Evolutionary conservation across 2,888 invertebrate species (phyloP), one percentile per base, ranked within the genome.

Genomic region (Dryomyza anilis): DNA sequence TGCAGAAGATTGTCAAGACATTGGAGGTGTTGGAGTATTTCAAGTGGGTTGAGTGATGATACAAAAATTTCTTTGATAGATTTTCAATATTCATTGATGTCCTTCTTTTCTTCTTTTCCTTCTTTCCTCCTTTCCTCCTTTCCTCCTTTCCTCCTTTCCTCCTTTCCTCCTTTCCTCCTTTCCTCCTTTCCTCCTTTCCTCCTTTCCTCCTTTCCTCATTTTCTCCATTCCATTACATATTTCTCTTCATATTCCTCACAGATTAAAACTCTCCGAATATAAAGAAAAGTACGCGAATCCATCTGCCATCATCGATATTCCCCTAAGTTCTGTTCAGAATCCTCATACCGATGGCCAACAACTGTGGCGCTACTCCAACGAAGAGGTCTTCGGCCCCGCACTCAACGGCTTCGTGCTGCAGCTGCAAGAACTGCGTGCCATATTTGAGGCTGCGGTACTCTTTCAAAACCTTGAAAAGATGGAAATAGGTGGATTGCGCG

Each of bases 401-500:
- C 86, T 90, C 53, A 86, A 89, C 66, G 82, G 86, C 7, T 93
- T 90, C 78, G 83, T 88, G 65, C 84, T 87, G 43, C 86, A 93
- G 46, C 82, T 94, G 1, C 82, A 83, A 52, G 86, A 91, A 77
- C 86, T 94, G 33, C 86, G 91, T 83, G 84, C 85, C 6, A 87
- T 96, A 71, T 88, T 96, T 70, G 88, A 89, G 63, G 89, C 92
- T 0, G 91, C 91, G 0, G 85, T 89, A 5, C 95, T 95, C 78
- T 95, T 95, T 79, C 85, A 91, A 65, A 95, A 94, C 79, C 83
- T 97, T 66, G 96, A 97, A 81, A 94, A 94, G 78, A 88, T 94
- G 0, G 94, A 94, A 83, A 87, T 94, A 66, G 90, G 90, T 46
- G 82, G 83, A 1, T 60, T 76, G 50, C 74, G 76, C 36, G 83